These are phyloP conservation scores for Petrocephalus microphthalmus DNA, from an alignment of 2,113 vertebrate genomes.

Conservation along the genomic window DNA sequence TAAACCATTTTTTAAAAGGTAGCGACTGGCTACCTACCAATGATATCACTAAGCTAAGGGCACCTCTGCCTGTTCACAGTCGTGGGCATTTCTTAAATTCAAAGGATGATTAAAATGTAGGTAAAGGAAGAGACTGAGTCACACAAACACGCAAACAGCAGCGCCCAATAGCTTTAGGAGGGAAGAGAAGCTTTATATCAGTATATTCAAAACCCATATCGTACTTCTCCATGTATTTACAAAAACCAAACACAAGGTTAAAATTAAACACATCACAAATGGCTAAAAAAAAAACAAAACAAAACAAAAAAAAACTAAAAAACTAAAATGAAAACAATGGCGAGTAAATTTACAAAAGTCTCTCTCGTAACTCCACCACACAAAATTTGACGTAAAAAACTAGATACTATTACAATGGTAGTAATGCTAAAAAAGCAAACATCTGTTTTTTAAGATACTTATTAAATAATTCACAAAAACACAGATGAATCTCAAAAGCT, in stretches of 20 bases:
- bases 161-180: slow-evolving; percentile 25
- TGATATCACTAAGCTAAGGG: not conserved
- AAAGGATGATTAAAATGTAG: not conserved
- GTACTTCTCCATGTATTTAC: slow-evolving; percentile 43
- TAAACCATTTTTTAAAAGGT: not conserved
- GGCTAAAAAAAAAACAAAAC: slow-evolving; percentile 40
- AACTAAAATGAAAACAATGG: slow-evolving; percentile 38
- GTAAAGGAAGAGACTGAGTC: not conserved
- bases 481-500: slow-evolving; percentile 37
- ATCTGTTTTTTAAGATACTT: slow-evolving; percentile 30
- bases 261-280: slow-evolving; percentile 42
- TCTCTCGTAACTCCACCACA: slow-evolving; percentile 49
- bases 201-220: slow-evolving; percentile 37
- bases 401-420: slow-evolving; percentile 36
- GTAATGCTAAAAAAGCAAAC: slow-evolving; percentile 33
- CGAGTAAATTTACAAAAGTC: slow-evolving; percentile 51
- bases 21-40: not conserved
- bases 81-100: not conserved
- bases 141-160: slow-evolving; percentile 11
- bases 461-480: slow-evolving; percentile 44
- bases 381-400: slow-evolving; percentile 43
- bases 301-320: slow-evolving; percentile 27
- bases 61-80: not conserved
- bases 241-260: slow-evolving; percentile 39
- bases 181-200: slow-evolving; percentile 42